Conservation (phyloP, 2,113 vertebrate species). For the Eira barbara region DNA sequence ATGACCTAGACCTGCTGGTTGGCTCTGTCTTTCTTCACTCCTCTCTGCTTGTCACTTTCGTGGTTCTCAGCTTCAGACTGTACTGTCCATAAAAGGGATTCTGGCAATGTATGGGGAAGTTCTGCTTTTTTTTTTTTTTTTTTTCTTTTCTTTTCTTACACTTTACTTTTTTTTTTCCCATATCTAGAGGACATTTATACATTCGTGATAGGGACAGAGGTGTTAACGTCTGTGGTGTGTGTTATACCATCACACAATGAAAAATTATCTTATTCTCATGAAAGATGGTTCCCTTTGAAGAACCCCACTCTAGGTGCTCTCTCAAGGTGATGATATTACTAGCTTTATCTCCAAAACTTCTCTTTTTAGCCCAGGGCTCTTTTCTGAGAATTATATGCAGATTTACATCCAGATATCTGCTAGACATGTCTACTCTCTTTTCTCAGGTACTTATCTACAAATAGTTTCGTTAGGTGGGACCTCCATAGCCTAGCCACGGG, state of each 20-base stretch:
- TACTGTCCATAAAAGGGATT: not conserved
- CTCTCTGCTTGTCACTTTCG: not conserved
- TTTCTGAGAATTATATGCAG: not conserved
- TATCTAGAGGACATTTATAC: too few relatives aligned
- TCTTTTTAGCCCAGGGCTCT: not conserved
- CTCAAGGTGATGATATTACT: not conserved
- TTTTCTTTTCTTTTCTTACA: not conserved
- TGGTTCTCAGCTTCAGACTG: not conserved
- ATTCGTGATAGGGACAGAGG: too few relatives aligned
- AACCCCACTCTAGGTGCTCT: not conserved
- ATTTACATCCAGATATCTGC: not conserved
- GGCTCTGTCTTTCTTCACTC: not conserved
- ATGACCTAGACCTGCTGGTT: not conserved
- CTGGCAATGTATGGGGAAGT: too few relatives aligned
- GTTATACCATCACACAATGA: not conserved
- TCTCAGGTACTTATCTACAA: not conserved
- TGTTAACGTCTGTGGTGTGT: not conserved
- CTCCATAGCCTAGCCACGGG: accelerated
- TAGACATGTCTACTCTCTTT: not conserved
- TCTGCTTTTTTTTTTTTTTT: not conserved
- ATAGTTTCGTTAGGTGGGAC: not conserved
- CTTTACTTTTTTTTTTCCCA: not conserved
- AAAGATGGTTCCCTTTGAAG: not conserved
- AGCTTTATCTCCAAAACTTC: not conserved
- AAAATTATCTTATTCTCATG: accelerated